A percentile compares a stretch with the other conserved stretches of the same genome.
Evolutionary conservation across 2,888 invertebrate species (phyloP).

Genomic region (Scaptomyza parva): DNA sequence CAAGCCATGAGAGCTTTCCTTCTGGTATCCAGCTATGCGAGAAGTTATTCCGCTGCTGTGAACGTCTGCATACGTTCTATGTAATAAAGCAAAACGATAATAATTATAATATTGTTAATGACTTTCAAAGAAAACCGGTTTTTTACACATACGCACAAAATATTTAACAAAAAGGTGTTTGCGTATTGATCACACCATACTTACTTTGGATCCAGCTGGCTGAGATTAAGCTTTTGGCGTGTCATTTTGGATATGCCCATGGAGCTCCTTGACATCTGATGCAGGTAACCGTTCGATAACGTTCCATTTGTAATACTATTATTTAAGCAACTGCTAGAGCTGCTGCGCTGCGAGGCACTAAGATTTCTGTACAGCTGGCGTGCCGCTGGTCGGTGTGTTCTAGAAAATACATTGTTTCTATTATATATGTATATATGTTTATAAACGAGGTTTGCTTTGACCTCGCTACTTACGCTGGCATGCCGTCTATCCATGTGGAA

Average conservation of each 20-base stretch:
- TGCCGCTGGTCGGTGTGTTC: slow-evolving; percentile 41
- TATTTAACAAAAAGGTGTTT: not conserved
- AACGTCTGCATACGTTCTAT: slow-evolving; percentile 85
- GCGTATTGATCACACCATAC: not conserved
- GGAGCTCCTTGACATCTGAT: slow-evolving; percentile 30
- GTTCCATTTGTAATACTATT: slow-evolving; percentile 17
- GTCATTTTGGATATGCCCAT: slow-evolving; percentile 43
- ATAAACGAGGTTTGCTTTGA: not conserved
- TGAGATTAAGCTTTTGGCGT: slow-evolving; percentile 63
- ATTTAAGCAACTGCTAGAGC: slow-evolving; percentile 44
- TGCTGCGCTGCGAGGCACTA: slow-evolving; percentile 62
- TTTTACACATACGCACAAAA: not conserved
- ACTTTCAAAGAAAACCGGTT: not conserved
- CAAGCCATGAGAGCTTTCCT: slow-evolving; percentile 80
- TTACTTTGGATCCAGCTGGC: slow-evolving; percentile 82
- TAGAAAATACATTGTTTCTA: not conserved
- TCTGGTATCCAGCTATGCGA: slow-evolving; percentile 86
- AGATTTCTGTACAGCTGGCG: slow-evolving; percentile 41
- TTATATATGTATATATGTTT: slow-evolving; percentile 7
- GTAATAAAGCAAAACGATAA: not conserved
- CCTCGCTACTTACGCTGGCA: slow-evolving; percentile 58
- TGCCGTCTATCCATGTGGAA: slow-evolving; percentile 81
- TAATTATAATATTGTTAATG: not conserved
- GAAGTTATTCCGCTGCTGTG: slow-evolving; percentile 86
- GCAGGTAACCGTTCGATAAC: slow-evolving; percentile 29